A percentile compares a stretch with the other conserved stretches of the same genome.
phyloP scores from a whole-genome alignment of 2,888 invertebrate species.

The Selenia dentaria region DNA sequence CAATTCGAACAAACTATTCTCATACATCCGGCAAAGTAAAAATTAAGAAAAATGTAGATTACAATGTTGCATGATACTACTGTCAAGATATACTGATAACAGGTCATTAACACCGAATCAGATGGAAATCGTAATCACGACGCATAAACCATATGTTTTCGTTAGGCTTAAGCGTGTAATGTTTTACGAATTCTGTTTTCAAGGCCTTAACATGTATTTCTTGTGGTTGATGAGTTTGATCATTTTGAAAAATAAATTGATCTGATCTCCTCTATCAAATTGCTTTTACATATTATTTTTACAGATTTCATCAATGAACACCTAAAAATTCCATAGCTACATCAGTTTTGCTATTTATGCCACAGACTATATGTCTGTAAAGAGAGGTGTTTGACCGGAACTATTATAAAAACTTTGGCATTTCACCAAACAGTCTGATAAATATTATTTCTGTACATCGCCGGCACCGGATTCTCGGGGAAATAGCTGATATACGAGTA shows the following conservation, averaged over 20 bases:
- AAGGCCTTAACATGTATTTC: constrained; percentile 12
- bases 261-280: too few relatives aligned
- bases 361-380: constrained; percentile 21
- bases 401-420: constrained; percentile 37
- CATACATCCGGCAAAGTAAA: constrained; percentile 4
- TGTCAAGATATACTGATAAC: constrained; percentile 31
- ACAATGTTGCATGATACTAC: constrained; percentile 11
- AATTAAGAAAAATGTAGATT: constrained; percentile 2
- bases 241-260: too few relatives aligned
- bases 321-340: too few relatives aligned
- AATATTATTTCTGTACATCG: constrained; percentile 16
- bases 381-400: constrained; percentile 33
- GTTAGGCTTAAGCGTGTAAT: constrained; percentile 6
- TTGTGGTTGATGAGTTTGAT: too few relatives aligned
- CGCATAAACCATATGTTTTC: constrained; percentile 16
- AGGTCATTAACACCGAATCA: constrained; percentile 37
- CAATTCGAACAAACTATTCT: neutral
- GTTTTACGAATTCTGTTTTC: constrained; percentile 17
- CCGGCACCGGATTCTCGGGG: constrained; percentile 1
- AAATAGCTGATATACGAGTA: constrained; percentile 3
- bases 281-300: too few relatives aligned
- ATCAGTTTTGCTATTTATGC: constrained; percentile 19
- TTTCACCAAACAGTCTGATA: constrained; percentile 24
- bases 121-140: constrained; percentile 26
- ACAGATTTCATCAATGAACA: too few relatives aligned